phyloP scores from a whole-genome alignment of 37 sponge, comb jelly and placozoan genomes.

The Cladorhizidae sp. region DNA sequence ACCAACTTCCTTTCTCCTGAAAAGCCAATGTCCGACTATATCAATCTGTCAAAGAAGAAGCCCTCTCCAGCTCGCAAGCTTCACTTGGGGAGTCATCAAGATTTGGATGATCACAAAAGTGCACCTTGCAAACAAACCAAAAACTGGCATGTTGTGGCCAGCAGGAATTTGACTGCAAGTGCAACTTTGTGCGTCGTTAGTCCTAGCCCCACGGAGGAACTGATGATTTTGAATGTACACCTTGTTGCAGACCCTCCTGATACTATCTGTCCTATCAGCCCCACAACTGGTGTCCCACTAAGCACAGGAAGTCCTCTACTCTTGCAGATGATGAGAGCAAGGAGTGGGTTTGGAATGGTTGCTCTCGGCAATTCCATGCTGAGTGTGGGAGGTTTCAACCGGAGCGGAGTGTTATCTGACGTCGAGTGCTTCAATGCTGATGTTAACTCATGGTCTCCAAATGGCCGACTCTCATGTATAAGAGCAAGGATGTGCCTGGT shows the following conservation, averaged over 20 bases:
- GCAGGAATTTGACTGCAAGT: not conserved
- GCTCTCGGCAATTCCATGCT: slow-evolving; percentile 19
- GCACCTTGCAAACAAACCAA: too few relatives aligned
- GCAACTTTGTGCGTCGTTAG: slow-evolving; percentile 3
- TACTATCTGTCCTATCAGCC: slow-evolving; percentile 26
- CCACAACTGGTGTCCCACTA: slow-evolving; percentile 64
- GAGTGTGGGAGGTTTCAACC: slow-evolving; percentile 73
- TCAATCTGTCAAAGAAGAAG: not conserved
- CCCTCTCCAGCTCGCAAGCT: slow-evolving; percentile 48
- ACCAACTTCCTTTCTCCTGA: slow-evolving; percentile 10
- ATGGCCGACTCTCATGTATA: not conserved
- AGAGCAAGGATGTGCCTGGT: slow-evolving; percentile 57
- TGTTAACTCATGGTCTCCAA: slow-evolving; percentile 38
- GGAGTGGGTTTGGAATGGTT: slow-evolving; percentile 58
- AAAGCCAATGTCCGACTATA: not conserved
- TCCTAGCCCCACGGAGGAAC: not conserved
- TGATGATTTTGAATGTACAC: slow-evolving; percentile 18
- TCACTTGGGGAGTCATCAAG: not conserved
- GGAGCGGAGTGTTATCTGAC: slow-evolving; percentile 43
- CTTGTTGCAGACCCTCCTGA: not conserved
- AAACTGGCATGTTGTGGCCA: slow-evolving; percentile 21
- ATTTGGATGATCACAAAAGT: not conserved
- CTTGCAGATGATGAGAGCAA: slow-evolving; percentile 34
- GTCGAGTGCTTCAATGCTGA: slow-evolving; percentile 38
- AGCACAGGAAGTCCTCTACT: slow-evolving; percentile 1